Evolutionary conservation across 2,113 vertebrate species (phyloP).

Genomic region (Albula glossodonta): DNA sequence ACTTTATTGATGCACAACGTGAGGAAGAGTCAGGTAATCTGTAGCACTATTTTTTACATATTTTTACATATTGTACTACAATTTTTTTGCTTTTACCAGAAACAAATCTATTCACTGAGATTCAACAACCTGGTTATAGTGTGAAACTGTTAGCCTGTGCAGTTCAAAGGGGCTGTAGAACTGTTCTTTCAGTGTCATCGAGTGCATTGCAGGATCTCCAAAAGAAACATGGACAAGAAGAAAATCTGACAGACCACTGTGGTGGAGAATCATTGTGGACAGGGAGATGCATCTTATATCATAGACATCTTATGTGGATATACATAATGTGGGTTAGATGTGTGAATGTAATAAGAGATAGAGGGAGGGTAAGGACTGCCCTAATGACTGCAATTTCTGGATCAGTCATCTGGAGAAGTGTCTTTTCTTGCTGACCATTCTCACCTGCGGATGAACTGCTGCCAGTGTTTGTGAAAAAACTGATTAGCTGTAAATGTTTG

Average conservation of each 20-base stretch:
- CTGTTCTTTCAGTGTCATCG: slow-evolving; percentile 62
- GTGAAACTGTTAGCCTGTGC: neutral
- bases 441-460: slow-evolving; percentile 95
- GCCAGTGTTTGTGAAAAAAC: slow-evolving; percentile 97
- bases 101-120: slow-evolving; percentile 21
- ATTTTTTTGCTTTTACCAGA: slow-evolving; percentile 27
- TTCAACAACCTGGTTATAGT: neutral
- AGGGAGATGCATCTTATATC: slow-evolving; percentile 94
- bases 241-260: neutral
- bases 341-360: neutral
- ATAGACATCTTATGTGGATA: slow-evolving; percentile 80
- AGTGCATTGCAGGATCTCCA: neutral
- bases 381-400: neutral
- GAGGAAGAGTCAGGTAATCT: slow-evolving; percentile 47
- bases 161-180: slow-evolving; percentile 72
- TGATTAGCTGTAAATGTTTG: slow-evolving; percentile 96
- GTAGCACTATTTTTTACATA: too few relatives aligned
- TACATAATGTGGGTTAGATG: slow-evolving; percentile 89
- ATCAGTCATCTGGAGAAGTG: neutral
- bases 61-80: too few relatives aligned
- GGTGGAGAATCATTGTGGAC: slow-evolving; percentile 79
- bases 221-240: neutral
- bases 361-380: neutral
- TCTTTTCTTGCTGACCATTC: slow-evolving; percentile 9
- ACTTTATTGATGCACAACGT: too few relatives aligned